Evolutionary conservation across 2,797 vertebrate genomes (phyloP).

Genomic region (Catostomus latipinnis): DNA sequence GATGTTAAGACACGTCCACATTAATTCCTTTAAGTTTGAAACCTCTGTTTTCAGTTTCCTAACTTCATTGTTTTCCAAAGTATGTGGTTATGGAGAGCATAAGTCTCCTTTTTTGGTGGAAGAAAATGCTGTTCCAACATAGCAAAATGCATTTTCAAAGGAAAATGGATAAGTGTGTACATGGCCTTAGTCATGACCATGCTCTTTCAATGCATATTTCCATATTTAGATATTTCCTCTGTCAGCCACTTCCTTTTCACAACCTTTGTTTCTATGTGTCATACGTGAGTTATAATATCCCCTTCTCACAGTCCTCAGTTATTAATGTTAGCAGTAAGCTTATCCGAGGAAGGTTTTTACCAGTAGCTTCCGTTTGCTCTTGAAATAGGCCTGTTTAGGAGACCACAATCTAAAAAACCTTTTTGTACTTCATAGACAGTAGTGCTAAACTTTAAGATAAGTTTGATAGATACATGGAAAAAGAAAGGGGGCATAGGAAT

Average conservation of each 20-base stretch:
- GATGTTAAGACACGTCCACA: no score
- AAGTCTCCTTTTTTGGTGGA: no score
- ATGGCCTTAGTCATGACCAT: no score
- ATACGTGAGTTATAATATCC: no score
- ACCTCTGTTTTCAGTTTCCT: no score
- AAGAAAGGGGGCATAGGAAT: neutral
- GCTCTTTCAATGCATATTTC: no score
- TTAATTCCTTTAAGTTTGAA: no score
- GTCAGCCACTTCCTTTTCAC: constrained; percentile 30
- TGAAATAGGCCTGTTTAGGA: neutral
- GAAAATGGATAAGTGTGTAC: no score
- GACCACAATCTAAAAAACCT: neutral
- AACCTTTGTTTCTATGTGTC: constrained; percentile 36
- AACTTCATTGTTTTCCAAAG: no score
- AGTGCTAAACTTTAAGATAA: neutral
- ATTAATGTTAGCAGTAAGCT: neutral
- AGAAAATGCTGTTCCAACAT: no score
- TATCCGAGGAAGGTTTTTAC: neutral
- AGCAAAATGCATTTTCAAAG: no score
- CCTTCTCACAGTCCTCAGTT: neutral
- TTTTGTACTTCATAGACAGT: neutral
- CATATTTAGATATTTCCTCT: constrained; percentile 33
- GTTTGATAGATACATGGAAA: neutral
- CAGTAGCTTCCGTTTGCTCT: neutral
- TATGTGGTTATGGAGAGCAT: no score